phyloP scores from a whole-genome alignment of 2,113 vertebrate species.

The Corapipo altera region DNA sequence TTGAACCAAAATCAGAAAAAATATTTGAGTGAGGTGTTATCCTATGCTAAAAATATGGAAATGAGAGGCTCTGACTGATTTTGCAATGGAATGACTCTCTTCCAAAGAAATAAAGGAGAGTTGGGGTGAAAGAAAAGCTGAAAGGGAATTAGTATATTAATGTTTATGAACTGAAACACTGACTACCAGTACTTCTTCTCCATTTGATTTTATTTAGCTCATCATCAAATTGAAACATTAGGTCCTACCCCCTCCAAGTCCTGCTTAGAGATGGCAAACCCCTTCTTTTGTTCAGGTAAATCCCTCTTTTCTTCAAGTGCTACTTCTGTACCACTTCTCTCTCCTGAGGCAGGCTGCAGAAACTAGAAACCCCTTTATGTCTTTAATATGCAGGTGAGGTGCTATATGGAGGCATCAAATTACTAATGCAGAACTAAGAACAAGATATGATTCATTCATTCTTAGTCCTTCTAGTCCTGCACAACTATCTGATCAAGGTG shows the following conservation, averaged over 20 bases:
- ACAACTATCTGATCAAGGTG: slow-evolving; percentile 31
- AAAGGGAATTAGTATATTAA: background rate
- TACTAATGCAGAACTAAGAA: slow-evolving; percentile 24
- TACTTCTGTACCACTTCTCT: background rate
- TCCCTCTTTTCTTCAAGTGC: background rate
- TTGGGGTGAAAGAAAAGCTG: background rate
- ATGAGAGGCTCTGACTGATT: background rate
- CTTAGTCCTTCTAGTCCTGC: background rate
- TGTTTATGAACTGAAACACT: background rate
- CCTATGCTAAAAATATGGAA: background rate
- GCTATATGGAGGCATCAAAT: slow-evolving; percentile 7
- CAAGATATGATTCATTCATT: slow-evolving; percentile 36
- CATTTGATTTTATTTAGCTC: background rate
- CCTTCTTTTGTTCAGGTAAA: background rate
- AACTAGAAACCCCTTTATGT: background rate
- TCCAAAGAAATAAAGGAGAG: background rate
- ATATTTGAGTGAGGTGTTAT: background rate
- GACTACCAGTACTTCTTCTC: background rate
- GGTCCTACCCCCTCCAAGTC: background rate
- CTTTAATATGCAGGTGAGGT: slow-evolving; percentile 21
- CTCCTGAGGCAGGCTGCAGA: background rate
- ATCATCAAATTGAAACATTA: background rate
- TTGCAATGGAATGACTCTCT: background rate
- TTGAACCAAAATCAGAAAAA: background rate
- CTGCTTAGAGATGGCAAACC: background rate